These are phyloP conservation scores for Meles meles DNA, from an alignment of 2,113 vertebrate species.

Conservation along the genomic window DNA sequence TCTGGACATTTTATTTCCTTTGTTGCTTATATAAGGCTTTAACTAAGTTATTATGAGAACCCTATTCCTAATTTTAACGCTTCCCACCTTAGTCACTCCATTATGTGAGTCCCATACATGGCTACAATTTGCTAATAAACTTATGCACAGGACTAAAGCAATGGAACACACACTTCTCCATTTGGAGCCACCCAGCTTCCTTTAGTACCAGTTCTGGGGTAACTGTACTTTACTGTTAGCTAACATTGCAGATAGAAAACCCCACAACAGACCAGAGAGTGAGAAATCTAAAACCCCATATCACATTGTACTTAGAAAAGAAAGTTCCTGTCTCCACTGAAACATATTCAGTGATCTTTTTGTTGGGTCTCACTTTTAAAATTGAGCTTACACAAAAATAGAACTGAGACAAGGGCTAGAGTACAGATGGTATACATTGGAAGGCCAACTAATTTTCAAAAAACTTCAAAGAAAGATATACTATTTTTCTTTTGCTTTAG, in stretches of 20 bases:
- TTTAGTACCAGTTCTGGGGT: background rate
- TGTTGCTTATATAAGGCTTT: background rate
- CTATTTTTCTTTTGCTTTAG: background rate
- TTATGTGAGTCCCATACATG: background rate
- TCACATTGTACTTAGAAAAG: background rate
- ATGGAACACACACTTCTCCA: background rate
- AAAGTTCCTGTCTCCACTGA: background rate
- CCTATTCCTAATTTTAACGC: background rate
- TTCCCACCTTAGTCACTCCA: background rate
- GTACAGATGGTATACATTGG: background rate
- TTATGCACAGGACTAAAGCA: background rate
- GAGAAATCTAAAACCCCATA: slow-evolving; percentile 28
- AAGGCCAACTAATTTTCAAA: background rate
- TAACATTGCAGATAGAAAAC: background rate
- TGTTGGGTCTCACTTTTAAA: background rate
- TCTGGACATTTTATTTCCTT: background rate
- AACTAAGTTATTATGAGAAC: background rate
- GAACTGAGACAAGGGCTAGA: background rate
- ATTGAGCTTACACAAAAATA: background rate
- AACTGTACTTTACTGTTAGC: background rate
- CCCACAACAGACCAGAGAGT: background rate
- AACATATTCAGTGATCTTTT: slow-evolving; percentile 8
- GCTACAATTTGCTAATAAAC: background rate
- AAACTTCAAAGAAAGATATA: background rate
- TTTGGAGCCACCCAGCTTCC: background rate